Conservation (phyloP, 2,888 invertebrate genomes). For the Elegia similella region DNA sequence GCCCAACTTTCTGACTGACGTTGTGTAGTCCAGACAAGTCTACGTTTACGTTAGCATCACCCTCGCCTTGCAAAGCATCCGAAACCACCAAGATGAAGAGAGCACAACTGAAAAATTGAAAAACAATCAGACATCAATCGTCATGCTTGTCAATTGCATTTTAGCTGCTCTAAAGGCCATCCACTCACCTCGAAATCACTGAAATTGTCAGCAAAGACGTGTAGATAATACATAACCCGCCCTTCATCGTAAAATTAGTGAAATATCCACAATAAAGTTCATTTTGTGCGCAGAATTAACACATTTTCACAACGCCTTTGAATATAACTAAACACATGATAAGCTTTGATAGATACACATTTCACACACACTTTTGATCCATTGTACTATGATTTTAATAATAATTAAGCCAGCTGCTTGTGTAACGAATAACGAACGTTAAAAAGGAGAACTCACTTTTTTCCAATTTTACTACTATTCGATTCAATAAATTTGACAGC, state of each 20-base stretch:
- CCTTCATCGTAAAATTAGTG: slow-evolving; percentile 82
- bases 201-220: slow-evolving; percentile 83
- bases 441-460: slow-evolving; percentile 47
- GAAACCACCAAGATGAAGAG: slow-evolving; percentile 82
- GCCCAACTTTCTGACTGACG: slow-evolving; percentile 60
- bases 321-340: slow-evolving; percentile 35
- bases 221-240: slow-evolving; percentile 80
- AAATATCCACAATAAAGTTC: slow-evolving; percentile 73
- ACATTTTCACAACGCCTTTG: slow-evolving; percentile 56
- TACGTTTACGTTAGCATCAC: slow-evolving; percentile 45
- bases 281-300: slow-evolving; percentile 74
- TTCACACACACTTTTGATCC: slow-evolving; percentile 42
- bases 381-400: slow-evolving; percentile 38
- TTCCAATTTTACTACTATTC: slow-evolving; percentile 38
- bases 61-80: slow-evolving; percentile 72
- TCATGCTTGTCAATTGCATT: not conserved
- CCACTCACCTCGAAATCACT: slow-evolving; percentile 80
- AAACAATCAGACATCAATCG: slow-evolving; percentile 2
- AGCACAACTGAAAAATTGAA: slow-evolving; percentile 72
- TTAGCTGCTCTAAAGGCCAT: slow-evolving; percentile 5
- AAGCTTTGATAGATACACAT: slow-evolving; percentile 36
- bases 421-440: slow-evolving; percentile 29
- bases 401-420: slow-evolving; percentile 36
- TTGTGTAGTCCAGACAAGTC: slow-evolving; percentile 70
- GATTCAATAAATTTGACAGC: slow-evolving; percentile 56